Evolutionary conservation across 2,113 vertebrate species (phyloP), one percentile per base, ranked within the genome.

Genomic region (Ondatra zibethicus): DNA sequence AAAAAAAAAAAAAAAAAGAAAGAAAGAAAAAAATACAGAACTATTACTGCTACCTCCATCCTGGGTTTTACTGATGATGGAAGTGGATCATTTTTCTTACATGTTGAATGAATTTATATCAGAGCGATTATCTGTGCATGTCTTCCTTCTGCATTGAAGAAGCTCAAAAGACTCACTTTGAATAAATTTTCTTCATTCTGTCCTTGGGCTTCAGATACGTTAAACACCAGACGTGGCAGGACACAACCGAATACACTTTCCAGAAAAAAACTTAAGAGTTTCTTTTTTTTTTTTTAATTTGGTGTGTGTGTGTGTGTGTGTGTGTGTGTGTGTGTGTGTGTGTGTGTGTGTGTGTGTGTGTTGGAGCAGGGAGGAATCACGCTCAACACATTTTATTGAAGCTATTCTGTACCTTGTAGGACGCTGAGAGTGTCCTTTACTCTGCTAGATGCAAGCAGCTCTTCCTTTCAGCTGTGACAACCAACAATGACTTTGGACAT

Each of bases 11-110:
- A 65, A 29, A 65, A 2, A n/a, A 81, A 81, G 58, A 16, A 58
- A 55, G n/a, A 39, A 9, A 68, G 12, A 65, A 14, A 55, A n/a
- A 63, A 17, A 5, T 50, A 77, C 47, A 95, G 88, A 91, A 88
- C 73, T 50, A 12, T 65, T 63, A 81, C 31, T 47, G 85, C 55
- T 76, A 45, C 50, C n/a, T 86, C 45, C 25, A 58, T 82, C 55
- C 63, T 73, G 19, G 23, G 52, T 87, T 84, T 92, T 93, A 91
- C 68, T 82, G 29, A 94, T 55, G 50, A 23, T 76, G 73, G n/a
- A 66, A 87, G 42, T 39, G 91, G 80, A 73, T 88, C 39, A 50
- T 92, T 91, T 94, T 92, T 25, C 58, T 96, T 78, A 29, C 47
- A 89, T 2, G 61, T 72, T 58, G 16, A 87, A 77, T 77, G n/a